A percentile compares a stretch with the other conserved stretches of the same genome.
phyloP scores from a whole-genome alignment of 2,797 vertebrate species.

The Diplodus sargus region DNA sequence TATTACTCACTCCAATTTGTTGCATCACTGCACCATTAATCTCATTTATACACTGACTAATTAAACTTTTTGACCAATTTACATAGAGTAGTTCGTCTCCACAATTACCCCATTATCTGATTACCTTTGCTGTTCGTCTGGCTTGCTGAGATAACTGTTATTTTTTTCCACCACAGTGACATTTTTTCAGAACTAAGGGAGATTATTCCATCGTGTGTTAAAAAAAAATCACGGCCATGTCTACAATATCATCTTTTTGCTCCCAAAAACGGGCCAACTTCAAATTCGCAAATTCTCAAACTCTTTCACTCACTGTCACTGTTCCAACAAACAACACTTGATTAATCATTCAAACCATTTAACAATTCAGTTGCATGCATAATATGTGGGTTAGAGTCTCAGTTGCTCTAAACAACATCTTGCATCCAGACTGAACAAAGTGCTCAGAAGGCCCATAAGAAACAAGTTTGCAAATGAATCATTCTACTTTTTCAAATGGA shows the following conservation, averaged over 20 bases:
- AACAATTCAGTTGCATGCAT: slow-evolving; percentile 2
- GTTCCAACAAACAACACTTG: background rate
- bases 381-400: slow-evolving; percentile 20
- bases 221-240: background rate
- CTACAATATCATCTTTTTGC: background rate
- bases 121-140: background rate
- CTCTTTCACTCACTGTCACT: background rate
- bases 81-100: background rate
- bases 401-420: slow-evolving; percentile 11
- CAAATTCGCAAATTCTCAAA: slow-evolving; percentile 2
- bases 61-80: slow-evolving; percentile 1
- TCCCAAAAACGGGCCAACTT: background rate
- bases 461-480: slow-evolving; percentile 1
- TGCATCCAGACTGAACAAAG: slow-evolving; percentile 17
- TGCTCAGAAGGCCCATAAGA: slow-evolving; percentile 19
- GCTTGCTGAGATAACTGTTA: background rate
- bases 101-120: background rate
- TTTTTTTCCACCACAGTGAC: no score
- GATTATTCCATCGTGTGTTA: no score
- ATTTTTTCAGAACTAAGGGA: background rate
- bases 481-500: slow-evolving; percentile 3
- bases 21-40: background rate
- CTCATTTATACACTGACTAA: background rate
- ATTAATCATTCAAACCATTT: slow-evolving; percentile 21
- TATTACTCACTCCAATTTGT: background rate